Evolutionary conservation across 2,113 vertebrate genomes (phyloP), one percentile per base, ranked within the genome.

Genomic region (Montifringilla adamsi): DNA sequence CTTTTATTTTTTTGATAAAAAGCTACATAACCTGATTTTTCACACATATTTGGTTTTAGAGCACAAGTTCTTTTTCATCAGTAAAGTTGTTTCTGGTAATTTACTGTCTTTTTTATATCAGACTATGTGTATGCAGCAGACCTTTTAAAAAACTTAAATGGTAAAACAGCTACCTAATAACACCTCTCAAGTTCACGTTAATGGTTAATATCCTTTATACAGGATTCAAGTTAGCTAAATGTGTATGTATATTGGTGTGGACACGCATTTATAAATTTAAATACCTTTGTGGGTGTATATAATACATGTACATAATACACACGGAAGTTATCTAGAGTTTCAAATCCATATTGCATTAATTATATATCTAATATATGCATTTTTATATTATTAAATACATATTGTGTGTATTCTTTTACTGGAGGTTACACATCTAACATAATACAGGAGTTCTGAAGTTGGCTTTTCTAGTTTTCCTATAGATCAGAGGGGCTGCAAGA

Each of bases 261-360:
- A 47, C 15, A 50, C 2, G 26, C 3, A 13, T 55, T n/a, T 50
- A 1, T 43, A 12, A 55, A 39, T 26, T 33, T 18, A 67, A 69
- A 43, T 15, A 28, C 0, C 1, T 11, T 5, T 39, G 4, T 33
- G 2, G 46, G 13, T n/a, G 2, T 44, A 19, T 15, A 11, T 39
- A 41, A 31, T 3, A 26, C 5, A 10, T 9, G 27, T 6, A 20
- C 2, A 24, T 30, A 33, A 7, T 30, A 31, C 20, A 24, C 27
- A n/a, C 35, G n/a, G 12, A 64, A 50, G 17, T 16, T 7, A 44
- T 4, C 13, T 5, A 14, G 19, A 59, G 3, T 33, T 87, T 78
- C 4, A 23, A 79, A 70, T 67, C 33, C 7, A 7, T 84, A 18
- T 33, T 60, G 28, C 7, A 21, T 64, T 22, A 3, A 31, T 19